Conservation (phyloP, 2,113 vertebrate genomes). For the Brachirus orientalis region DNA sequence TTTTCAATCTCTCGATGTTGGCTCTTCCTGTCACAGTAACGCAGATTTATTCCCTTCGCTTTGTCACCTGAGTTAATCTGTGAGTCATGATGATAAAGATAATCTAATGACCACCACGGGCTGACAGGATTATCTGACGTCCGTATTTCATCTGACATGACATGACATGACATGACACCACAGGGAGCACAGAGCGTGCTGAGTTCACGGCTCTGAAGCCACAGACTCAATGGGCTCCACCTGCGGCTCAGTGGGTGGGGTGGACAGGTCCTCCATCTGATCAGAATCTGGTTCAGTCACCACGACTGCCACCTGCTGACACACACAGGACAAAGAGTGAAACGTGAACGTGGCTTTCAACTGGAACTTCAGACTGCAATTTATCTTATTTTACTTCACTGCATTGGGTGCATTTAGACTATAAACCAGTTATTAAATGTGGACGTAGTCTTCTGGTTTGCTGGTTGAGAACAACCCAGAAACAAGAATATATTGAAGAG, state of each 20-base stretch:
- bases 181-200: not conserved
- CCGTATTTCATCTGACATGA: not conserved
- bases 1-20: too few relatives aligned
- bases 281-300: conserved; percentile 72
- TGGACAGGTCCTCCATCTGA: conserved; percentile 66
- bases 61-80: not conserved
- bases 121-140: not conserved
- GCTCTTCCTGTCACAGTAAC: too few relatives aligned
- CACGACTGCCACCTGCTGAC: conserved; percentile 74
- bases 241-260: conserved; percentile 80
- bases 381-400: too few relatives aligned
- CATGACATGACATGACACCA: conserved; percentile 21
- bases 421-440: too few relatives aligned
- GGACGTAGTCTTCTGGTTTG: too few relatives aligned
- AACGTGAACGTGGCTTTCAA: not conserved
- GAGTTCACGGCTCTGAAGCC: conserved; percentile 23
- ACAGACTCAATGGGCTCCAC: conserved; percentile 74
- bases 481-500: too few relatives aligned
- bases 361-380: too few relatives aligned
- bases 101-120: not conserved
- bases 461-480: too few relatives aligned
- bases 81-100: not conserved
- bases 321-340: not conserved
- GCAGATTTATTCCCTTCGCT: not conserved
- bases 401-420: too few relatives aligned